Base-by-base conservation (phyloP, 1,140 invertebrate genomes). In the Drosophila nigrodunni region DNA sequence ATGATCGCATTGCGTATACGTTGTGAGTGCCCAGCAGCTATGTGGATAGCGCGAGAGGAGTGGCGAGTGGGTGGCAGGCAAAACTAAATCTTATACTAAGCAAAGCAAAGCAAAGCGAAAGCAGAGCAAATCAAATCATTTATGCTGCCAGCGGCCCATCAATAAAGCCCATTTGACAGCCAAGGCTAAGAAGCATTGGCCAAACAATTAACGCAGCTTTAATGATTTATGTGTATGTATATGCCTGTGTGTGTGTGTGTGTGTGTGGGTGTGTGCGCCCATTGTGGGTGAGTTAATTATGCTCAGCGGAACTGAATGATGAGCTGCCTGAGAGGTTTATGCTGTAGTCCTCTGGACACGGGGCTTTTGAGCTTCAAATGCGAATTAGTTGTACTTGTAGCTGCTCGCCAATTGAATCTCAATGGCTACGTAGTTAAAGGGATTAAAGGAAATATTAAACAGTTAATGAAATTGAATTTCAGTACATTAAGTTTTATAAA, bases 141-240 rank as follows among this genome's bases (percentile, higher is more conserved):
- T 87, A 87, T 88, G 82, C 83, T 78, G 66, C 79, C 50, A 68
- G 62, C 65, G 77, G 60, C 64, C 73, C 82, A 87, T 87, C 82
- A 87, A 87, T 87, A 87, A 87, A 88, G 73, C 74, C 59, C 66
- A 78, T 77, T 82, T 87, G 82, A 87, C 82, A 87, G 82, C 54
- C 66, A 52, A 13, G 46, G 65, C 30, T 62, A 70, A 70, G 72
- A 55, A 61, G 64, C 47, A 41, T 72, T 85, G 78, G 77, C 55
- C 80, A 85, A 89, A 88, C 85, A 88, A 88, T 88, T 88, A 88
- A 89, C 85, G 80, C 60, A 46, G 78, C 77, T 74, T 81, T 89
- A 80, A 88, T 88, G 85, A 88, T 88, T 88, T 81, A 88, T 88
- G 85, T 68, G 72, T 43, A 41, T 35, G 37, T 25, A n/a, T 21